phyloP scores from a whole-genome alignment of 2,888 invertebrate species.

The Chloromyia formosa region DNA sequence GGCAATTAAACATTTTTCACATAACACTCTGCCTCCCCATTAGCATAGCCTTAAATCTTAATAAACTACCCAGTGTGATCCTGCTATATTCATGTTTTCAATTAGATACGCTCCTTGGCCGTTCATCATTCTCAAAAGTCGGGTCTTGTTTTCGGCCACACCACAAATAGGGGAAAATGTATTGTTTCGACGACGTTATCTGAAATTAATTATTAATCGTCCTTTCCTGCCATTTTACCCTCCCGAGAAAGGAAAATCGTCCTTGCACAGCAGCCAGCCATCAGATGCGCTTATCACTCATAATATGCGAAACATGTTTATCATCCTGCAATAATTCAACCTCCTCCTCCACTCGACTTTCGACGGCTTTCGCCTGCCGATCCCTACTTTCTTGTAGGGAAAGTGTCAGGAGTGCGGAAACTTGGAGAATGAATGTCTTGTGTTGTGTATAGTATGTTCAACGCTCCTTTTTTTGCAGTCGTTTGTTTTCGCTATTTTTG shows the following conservation, averaged over 20 bases:
- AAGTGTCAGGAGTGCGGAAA: conserved; percentile 3
- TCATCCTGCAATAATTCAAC: conserved; percentile 21
- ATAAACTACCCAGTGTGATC: not conserved
- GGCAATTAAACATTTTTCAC: too few species aligned
- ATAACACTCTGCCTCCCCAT: too few species aligned
- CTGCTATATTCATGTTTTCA: conserved; percentile 20
- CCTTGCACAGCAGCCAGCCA: conserved; percentile 12
- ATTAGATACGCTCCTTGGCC: conserved; percentile 6
- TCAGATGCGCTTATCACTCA: conserved; percentile 37
- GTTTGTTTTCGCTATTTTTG: not conserved
- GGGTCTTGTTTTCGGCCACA: not conserved
- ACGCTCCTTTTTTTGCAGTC: conserved; percentile 8
- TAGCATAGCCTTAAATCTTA: too few species aligned
- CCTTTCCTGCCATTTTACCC: not conserved
- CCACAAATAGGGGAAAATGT: conserved; percentile 10
- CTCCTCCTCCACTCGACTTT: not conserved
- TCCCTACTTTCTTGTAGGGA: too few species aligned
- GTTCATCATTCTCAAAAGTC: not conserved
- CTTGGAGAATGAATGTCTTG: conserved; percentile 1
- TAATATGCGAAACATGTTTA: conserved; percentile 38
- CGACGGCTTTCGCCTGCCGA: too few species aligned
- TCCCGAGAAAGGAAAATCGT: not conserved
- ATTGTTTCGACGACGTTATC: conserved; percentile 25
- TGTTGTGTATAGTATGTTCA: not conserved
- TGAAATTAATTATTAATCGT: conserved; percentile 33